phyloP scores from a whole-genome alignment of 2,797 vertebrate genomes.

The Takifugu ocellatus region DNA sequence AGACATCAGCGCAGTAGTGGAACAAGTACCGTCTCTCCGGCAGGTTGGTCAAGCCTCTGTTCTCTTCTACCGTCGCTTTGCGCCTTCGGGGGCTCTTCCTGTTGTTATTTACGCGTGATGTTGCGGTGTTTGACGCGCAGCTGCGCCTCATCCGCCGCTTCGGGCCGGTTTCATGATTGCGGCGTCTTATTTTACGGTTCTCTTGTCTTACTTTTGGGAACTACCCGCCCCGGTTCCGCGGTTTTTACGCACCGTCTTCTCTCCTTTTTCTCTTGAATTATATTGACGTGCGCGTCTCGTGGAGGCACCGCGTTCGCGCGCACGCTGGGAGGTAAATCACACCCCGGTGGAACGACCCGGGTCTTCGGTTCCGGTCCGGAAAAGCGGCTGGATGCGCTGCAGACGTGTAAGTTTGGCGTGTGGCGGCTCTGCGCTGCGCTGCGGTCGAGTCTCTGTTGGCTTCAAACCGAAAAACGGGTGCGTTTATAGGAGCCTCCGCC shows the following conservation, averaged over 20 bases:
- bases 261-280: too few relatives aligned
- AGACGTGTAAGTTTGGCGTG: too few relatives aligned
- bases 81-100: not conserved
- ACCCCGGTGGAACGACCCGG: too few relatives aligned
- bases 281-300: conserved; percentile 23
- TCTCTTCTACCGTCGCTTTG: not conserved
- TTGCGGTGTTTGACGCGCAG: not conserved
- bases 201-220: conserved; percentile 22
- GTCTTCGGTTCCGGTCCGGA: too few relatives aligned
- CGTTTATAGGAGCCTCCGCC: not conserved
- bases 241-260: too few relatives aligned
- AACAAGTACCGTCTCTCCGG: conserved; percentile 59
- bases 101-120: conserved; percentile 15
- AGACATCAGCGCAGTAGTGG: conserved; percentile 56
- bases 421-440: not conserved
- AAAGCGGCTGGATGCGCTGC: too few relatives aligned
- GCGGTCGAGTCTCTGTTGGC: not conserved
- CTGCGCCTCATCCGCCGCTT: too few relatives aligned
- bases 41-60: conserved; percentile 66
- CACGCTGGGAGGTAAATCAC: too few relatives aligned
- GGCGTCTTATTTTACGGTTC: too few relatives aligned
- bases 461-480: not conserved
- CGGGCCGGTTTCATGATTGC: too few relatives aligned
- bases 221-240: conserved; percentile 15
- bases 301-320: conserved; percentile 2